Percentiles rank a stretch among this genome's conserved stretches.
Evolutionary conservation across 2,113 vertebrate genomes (phyloP).

Genomic region (Notothenia rossii): DNA sequence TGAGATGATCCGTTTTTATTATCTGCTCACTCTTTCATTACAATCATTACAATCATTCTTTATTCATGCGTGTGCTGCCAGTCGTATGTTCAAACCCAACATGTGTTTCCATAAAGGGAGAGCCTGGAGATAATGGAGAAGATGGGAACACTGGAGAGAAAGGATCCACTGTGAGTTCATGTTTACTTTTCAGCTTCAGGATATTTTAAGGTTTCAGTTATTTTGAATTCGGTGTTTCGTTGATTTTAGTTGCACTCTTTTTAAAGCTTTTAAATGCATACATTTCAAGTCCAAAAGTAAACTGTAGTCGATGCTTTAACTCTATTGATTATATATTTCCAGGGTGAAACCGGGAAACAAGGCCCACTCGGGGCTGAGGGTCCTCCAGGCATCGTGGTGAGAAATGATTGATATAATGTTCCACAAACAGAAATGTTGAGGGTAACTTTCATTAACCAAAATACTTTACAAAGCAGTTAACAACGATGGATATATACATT

Average conservation of each 20-base stretch:
- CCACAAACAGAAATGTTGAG: background rate
- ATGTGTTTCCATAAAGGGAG: slow-evolving; percentile 71
- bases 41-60: background rate
- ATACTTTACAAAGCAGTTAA: background rate
- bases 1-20: slow-evolving; percentile 50
- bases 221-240: background rate
- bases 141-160: slow-evolving; percentile 81
- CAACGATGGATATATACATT: background rate
- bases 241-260: background rate
- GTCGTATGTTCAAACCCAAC: background rate
- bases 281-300: background rate
- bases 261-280: background rate
- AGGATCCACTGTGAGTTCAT: slow-evolving; percentile 79
- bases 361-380: slow-evolving; percentile 81
- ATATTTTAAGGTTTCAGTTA: background rate
- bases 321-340: slow-evolving; percentile 1
- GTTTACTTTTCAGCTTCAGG: background rate
- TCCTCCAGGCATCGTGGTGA: slow-evolving; percentile 78
- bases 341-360: slow-evolving; percentile 85
- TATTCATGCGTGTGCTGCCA: background rate
- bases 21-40: too few species aligned
- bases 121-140: slow-evolving; percentile 75
- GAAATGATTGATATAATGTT: background rate
- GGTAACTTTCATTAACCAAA: background rate
- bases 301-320: background rate